Percentiles rank a stretch among this genome's conserved stretches.
phyloP scores from a whole-genome alignment of 2,113 vertebrate species.

The Myotis yumanensis region DNA sequence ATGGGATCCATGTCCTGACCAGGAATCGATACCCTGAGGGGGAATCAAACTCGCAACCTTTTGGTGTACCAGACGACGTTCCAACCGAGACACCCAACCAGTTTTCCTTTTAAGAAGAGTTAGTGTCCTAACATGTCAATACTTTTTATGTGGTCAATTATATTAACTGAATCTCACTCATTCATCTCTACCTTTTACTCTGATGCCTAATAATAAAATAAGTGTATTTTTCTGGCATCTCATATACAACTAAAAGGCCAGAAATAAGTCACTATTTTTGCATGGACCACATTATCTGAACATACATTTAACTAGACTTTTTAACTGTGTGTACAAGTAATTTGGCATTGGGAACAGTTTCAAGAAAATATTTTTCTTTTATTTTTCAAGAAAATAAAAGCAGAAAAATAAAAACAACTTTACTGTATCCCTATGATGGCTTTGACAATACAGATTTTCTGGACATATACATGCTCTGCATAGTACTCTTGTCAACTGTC shows the following conservation, averaged over 20 bases:
- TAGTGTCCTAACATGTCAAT: not conserved
- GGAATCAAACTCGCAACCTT: not conserved
- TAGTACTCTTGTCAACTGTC: not conserved
- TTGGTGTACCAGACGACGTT: not conserved
- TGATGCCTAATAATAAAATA: not conserved
- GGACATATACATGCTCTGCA: not conserved
- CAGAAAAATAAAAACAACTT: not conserved
- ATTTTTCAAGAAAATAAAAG: too few relatives aligned
- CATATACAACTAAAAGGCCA: not conserved
- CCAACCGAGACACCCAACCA: not conserved
- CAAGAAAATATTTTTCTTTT: conserved; percentile 3
- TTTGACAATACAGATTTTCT: not conserved
- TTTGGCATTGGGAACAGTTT: conserved; percentile 8
- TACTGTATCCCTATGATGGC: not conserved
- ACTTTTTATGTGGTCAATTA: not conserved
- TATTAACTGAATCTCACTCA: conserved; percentile 9
- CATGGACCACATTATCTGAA: not conserved
- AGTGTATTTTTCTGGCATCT: not conserved
- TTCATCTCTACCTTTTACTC: not conserved
- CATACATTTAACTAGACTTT: conserved; percentile 36
- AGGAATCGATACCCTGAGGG: not conserved
- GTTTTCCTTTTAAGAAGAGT: not conserved
- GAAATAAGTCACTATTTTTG: not conserved
- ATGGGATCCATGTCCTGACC: too few relatives aligned
- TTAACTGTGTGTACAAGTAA: not conserved